phyloP scores from a whole-genome alignment of 2,888 invertebrate species.

The Ornithoptera priamus region DNA sequence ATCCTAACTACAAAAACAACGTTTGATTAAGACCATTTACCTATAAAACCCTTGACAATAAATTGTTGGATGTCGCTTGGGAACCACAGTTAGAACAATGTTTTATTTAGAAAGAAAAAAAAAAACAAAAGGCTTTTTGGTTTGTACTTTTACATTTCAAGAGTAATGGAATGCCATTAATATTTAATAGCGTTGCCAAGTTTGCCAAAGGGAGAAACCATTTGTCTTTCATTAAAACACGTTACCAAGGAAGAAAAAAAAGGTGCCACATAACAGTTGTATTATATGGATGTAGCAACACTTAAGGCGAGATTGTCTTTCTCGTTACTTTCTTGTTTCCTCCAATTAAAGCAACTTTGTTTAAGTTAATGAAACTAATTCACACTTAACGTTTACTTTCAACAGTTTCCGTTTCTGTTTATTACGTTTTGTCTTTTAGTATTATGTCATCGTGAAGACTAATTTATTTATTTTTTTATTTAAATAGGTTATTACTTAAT shows the following conservation, averaged over 20 bases:
- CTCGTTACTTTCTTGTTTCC: constrained; percentile 5
- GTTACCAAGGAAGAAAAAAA: not conserved
- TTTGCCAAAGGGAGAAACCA: not conserved
- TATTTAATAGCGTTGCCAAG: not conserved
- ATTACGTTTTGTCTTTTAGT: not conserved
- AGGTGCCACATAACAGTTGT: not conserved
- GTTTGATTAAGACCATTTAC: no score
- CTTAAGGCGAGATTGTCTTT: constrained; percentile 3
- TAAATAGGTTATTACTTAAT: no score
- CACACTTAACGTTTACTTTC: constrained; percentile 2
- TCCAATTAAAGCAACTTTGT: constrained; percentile 9
- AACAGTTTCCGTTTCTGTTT: constrained; percentile 4
- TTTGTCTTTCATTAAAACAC: constrained; percentile 13
- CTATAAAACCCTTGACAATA: no score
- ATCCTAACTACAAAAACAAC: no score
- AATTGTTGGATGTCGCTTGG: no score
- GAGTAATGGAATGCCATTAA: not conserved
- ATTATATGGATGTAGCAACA: not conserved
- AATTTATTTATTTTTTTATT: not conserved
- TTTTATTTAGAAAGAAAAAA: not conserved
- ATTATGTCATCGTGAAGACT: not conserved
- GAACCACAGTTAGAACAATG: no score
- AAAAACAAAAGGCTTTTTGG: not conserved
- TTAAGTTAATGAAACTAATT: constrained; percentile 6
- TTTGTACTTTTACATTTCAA: not conserved